These are phyloP conservation scores for Engraulis encrasicolus DNA, from an alignment of 2,113 vertebrate species.

Conservation along the genomic window DNA sequence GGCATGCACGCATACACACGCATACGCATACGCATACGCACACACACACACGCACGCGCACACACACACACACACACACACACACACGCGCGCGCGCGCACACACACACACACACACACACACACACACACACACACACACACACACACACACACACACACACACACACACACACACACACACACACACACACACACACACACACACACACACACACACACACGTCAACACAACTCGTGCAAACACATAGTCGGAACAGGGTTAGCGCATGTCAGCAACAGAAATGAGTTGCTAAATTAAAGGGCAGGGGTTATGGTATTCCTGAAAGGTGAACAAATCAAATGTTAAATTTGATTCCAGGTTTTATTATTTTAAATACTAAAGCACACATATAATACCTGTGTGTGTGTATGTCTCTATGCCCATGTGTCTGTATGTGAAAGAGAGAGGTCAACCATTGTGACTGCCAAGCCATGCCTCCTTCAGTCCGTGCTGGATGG, in stretches of 20 bases:
- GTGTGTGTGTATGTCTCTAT: no score
- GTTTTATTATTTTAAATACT: no score
- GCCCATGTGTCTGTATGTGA: no score
- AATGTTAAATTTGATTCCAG: no score
- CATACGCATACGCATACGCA: background rate
- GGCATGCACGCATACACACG: background rate
- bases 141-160: background rate
- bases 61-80: slow-evolving; percentile 16
- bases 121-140: background rate
- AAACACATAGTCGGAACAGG: background rate
- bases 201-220: background rate
- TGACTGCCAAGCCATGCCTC: no score
- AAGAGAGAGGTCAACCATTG: no score
- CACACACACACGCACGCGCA: background rate
- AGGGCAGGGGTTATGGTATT: background rate
- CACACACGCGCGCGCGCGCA: background rate
- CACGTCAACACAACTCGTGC: background rate
- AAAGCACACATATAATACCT: no score
- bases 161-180: background rate
- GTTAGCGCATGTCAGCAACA: background rate
- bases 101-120: background rate
- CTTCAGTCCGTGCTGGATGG: background rate
- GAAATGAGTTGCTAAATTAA: background rate
- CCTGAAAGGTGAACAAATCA: no score
- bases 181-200: background rate